Evolutionary conservation across 1,140 invertebrate species (phyloP), one percentile per base, ranked within the genome.

Genomic region (Sarcophaga bullata): DNA sequence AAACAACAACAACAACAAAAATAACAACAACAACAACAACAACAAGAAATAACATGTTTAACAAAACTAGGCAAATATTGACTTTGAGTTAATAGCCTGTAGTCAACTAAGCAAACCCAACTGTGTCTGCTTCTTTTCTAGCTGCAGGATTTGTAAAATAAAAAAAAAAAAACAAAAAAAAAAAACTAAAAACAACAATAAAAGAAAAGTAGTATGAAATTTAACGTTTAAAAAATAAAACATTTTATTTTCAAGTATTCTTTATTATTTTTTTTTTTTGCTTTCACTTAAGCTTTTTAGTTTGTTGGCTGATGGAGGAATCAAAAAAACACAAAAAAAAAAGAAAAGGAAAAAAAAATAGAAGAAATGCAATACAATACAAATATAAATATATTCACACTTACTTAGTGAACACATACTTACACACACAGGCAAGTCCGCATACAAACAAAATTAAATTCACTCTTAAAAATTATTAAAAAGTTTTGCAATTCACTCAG

Each of bases 31-130:
- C 15, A 13, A 58, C 13, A 13, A 58, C 54, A 58, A 58, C 10
- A 58, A 58, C 11, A n/a, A 58, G 15, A 58, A 3, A 37, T 37
- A 37, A 37, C 25, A 37, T 37, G 25, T 37, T 37, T 37, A 37
- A 37, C 25, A 37, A 58, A 76, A 25, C 49, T 78, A 78, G 75
- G 48, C 75, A 78, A 78, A 78, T 78, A 78, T 78, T 78, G 75
- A 78, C 75, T 50, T 19, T 49, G 48, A 78, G 75, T 78, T 78
- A 78, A 78, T 78, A 50, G 75, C 75, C 75, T 19, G 48, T 78
- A 50, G 75, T 48, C 15, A 50, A 78, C 48, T 52, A 19, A 50
- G 75, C 19, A 78, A 78, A n/a, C 75, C 75, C 75, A 78, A 78
- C 75, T 50, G 75, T 78, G 48, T 78, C 48, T 78, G 75, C 75